These are phyloP conservation scores for Syngnathus rostellatus DNA, from an alignment of 2,797 vertebrate species.

Conservation along the genomic window DNA sequence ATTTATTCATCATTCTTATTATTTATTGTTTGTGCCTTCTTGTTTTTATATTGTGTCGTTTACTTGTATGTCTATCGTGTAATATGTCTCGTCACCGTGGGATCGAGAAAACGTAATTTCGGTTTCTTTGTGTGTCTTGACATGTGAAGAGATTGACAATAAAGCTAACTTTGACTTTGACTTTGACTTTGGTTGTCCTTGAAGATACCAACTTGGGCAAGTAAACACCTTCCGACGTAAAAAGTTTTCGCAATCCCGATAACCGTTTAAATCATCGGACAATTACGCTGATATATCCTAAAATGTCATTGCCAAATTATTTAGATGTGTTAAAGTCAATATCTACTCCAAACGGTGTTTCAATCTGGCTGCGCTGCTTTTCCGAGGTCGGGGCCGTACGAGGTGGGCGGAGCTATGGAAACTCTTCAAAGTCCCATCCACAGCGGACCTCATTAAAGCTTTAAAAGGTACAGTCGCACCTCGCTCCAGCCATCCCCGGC, in stretches of 20 bases:
- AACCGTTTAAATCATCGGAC: neutral
- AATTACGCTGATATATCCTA: neutral
- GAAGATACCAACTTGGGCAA: slow-evolving; percentile 16
- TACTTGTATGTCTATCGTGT: too few species aligned
- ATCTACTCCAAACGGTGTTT: neutral
- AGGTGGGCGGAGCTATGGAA: slow-evolving; percentile 28
- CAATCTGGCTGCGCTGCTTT: neutral
- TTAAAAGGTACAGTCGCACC: slow-evolving; percentile 36
- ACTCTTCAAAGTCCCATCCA: slow-evolving; percentile 47
- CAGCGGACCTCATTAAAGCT: slow-evolving; percentile 50
- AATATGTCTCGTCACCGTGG: too few species aligned
- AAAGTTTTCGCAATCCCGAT: neutral
- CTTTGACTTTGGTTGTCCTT: slow-evolving; percentile 36
- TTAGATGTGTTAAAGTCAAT: too few species aligned
- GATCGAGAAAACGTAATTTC: too few species aligned
- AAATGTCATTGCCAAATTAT: too few species aligned
- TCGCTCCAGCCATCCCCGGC: slow-evolving; percentile 38
- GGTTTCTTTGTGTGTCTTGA: too few species aligned
- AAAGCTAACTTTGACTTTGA: too few species aligned
- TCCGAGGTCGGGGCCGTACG: slow-evolving; percentile 9
- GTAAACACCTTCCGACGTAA: neutral
- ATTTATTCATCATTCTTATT: too few species aligned
- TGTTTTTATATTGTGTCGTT: too few species aligned
- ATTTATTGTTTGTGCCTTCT: too few species aligned
- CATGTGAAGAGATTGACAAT: too few species aligned